These are phyloP conservation scores for Dexiosoma caninum DNA, from an alignment of 2,888 invertebrate species.

Conservation along the genomic window DNA sequence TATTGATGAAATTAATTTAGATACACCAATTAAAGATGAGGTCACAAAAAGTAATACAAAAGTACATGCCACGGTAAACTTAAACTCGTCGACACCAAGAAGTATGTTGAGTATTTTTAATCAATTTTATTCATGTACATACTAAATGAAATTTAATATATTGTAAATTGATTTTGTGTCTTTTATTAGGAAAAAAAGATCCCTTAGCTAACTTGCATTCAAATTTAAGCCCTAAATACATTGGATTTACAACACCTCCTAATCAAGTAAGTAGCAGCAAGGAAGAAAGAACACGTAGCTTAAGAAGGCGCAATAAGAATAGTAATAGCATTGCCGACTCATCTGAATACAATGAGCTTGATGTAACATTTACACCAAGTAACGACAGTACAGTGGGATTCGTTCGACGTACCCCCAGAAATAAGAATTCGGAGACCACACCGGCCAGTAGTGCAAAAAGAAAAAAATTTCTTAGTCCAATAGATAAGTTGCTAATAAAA, in stretches of 20 bases:
- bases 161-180: too few relatives aligned
- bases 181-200: slow-evolving; percentile 69
- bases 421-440: slow-evolving; percentile 26
- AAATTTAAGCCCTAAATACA: slow-evolving; percentile 75
- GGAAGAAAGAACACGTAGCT: slow-evolving; percentile 66
- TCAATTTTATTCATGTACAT: slow-evolving; percentile 18
- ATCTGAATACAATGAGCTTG: slow-evolving; percentile 32
- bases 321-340: slow-evolving; percentile 2
- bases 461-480: slow-evolving; percentile 73
- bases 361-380: slow-evolving; percentile 38
- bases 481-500: slow-evolving; percentile 74
- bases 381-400: slow-evolving; percentile 53
- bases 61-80: slow-evolving; percentile 15
- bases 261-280: slow-evolving; percentile 64
- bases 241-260: slow-evolving; percentile 69
- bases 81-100: slow-evolving; percentile 66
- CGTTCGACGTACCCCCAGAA: slow-evolving; percentile 56
- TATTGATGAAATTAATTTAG: neutral
- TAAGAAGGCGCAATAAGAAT: slow-evolving; percentile 64
- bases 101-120: slow-evolving; percentile 58
- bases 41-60: slow-evolving; percentile 3
- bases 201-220: slow-evolving; percentile 72
- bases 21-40: slow-evolving; percentile 12
- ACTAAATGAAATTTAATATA: too few relatives aligned
- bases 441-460: slow-evolving; percentile 47